These are phyloP conservation scores for Sesia bembeciformis DNA, from an alignment of 2,888 invertebrate genomes.

Conservation along the genomic window DNA sequence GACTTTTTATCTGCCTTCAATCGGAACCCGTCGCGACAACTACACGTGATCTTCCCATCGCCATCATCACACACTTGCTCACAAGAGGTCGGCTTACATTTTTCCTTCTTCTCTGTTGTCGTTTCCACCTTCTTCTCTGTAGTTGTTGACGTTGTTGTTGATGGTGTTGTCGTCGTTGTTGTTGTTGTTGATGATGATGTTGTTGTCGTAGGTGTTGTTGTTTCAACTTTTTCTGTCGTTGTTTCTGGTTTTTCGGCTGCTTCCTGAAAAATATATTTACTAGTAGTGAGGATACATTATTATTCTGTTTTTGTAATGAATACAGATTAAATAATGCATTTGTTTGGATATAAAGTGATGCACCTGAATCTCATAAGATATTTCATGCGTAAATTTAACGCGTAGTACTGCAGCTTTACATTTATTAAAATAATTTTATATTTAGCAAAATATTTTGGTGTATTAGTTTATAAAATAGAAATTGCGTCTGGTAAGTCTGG, in stretches of 20 bases:
- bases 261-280: constrained; percentile 24
- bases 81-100: constrained; percentile 44
- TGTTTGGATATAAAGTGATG: not conserved
- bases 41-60: constrained; percentile 36
- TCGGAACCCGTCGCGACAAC: constrained; percentile 44
- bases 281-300: no score
- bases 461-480: no score
- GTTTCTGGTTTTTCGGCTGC: constrained; percentile 35
- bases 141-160: constrained; percentile 21
- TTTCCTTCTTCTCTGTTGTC: constrained; percentile 21
- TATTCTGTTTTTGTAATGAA: no score
- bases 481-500: no score
- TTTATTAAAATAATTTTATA: no score
- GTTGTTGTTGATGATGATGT: constrained; percentile 12
- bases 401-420: no score
- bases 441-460: no score
- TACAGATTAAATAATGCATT: no score
- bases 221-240: not conserved
- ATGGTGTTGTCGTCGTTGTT: constrained; percentile 17
- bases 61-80: constrained; percentile 48
- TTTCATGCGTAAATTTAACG: no score
- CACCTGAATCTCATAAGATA: no score
- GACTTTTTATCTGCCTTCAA: constrained; percentile 45
- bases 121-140: constrained; percentile 14
- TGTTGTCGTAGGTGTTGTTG: not conserved